Conservation (phyloP, 2,797 vertebrate genomes). For the Girardinus metallicus region DNA sequence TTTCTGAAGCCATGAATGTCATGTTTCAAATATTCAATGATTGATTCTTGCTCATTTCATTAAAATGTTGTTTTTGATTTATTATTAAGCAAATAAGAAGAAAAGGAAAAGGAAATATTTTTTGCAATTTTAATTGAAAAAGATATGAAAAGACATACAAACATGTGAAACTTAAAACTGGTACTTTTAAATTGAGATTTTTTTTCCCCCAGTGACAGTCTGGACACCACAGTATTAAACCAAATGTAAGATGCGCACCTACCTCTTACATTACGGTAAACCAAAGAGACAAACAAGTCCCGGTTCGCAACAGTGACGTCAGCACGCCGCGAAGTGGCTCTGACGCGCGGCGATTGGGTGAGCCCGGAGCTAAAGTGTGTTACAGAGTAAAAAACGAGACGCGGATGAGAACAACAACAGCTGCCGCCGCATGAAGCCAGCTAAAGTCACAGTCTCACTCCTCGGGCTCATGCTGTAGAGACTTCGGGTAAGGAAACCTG, state of each 20-base stretch:
- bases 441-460: constrained; percentile 29
- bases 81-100: not conserved
- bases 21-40: not conserved
- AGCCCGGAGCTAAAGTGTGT: constrained; percentile 53
- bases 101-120: no score
- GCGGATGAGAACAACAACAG: constrained; percentile 52
- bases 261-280: constrained; percentile 33
- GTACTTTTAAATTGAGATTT: no score
- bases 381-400: constrained; percentile 37
- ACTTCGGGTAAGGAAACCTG: constrained; percentile 63
- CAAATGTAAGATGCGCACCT: constrained; percentile 38
- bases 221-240: not conserved
- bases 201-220: not conserved
- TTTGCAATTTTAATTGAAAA: no score
- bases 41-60: not conserved
- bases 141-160: no score
- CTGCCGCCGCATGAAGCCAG: constrained; percentile 43
- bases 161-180: no score
- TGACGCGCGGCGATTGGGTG: constrained; percentile 70
- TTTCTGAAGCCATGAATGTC: not conserved
- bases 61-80: not conserved
- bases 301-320: constrained; percentile 83
- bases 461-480: constrained; percentile 6
- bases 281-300: constrained; percentile 75
- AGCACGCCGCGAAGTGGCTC: constrained; percentile 55